Evolutionary conservation across 2,888 invertebrate species (phyloP).

Genomic region (Drosophila melanosoma): DNA sequence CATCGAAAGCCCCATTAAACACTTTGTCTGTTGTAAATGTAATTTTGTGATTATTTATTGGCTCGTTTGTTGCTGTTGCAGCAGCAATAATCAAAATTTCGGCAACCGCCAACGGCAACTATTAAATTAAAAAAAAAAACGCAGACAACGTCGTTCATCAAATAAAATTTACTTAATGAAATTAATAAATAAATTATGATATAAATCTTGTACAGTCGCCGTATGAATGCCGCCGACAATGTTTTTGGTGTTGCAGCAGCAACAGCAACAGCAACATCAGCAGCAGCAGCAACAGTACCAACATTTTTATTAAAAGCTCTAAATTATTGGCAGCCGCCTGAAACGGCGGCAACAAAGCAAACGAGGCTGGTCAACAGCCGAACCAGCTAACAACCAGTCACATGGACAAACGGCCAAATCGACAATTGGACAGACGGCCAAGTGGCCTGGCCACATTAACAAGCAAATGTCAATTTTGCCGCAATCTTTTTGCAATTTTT

Average conservation of each 20-base stretch:
- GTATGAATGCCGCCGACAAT: conserved; percentile 47
- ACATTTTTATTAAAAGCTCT: conserved; percentile 80
- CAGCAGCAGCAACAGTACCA: conserved; percentile 39
- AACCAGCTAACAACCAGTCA: conserved; percentile 27
- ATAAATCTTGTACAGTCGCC: conserved; percentile 73
- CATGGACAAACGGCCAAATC: conserved; percentile 31
- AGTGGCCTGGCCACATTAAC: conserved; percentile 70
- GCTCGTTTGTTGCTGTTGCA: conserved; percentile 45
- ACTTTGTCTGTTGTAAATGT: conserved; percentile 50
- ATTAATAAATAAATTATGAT: conserved; percentile 82
- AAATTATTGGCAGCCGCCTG: conserved; percentile 78
- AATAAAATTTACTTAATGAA: conserved; percentile 80
- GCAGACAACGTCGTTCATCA: conserved; percentile 75
- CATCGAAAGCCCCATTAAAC: conserved; percentile 40
- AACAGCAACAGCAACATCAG: conserved; percentile 15
- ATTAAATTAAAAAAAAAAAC: conserved; percentile 25
- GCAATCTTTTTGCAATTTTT: conserved; percentile 77
- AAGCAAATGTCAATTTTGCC: conserved; percentile 78
- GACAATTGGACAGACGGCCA: conserved; percentile 24
- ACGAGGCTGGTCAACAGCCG: conserved; percentile 55
- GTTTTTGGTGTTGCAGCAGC: conserved; percentile 42
- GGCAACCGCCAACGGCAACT: conserved; percentile 63
- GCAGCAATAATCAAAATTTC: conserved; percentile 73
- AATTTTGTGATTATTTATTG: conserved; percentile 58
- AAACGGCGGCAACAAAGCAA: conserved; percentile 72